A percentile compares a stretch with the other conserved stretches of the same genome.
Conservation (phyloP, 2,113 vertebrate species). For the Ammodytes dubius region DNA sequence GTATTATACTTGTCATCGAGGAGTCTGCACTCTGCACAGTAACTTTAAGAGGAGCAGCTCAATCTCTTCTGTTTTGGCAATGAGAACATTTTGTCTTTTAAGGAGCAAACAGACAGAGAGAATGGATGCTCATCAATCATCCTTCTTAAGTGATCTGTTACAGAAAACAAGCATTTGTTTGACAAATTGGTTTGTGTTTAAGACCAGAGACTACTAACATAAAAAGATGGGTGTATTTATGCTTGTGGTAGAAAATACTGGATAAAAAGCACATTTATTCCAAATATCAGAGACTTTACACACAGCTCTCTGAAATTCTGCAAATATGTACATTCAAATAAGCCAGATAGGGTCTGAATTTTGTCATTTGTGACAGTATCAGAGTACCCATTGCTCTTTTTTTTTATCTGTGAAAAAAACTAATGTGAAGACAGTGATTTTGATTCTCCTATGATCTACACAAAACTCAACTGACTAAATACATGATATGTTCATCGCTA, state of each 20-base stretch:
- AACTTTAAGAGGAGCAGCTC: not conserved
- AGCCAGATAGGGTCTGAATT: not conserved
- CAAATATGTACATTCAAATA: not conserved
- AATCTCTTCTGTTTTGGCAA: not conserved
- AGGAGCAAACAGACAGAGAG: not conserved
- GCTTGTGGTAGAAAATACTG: not conserved
- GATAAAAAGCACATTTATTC: not conserved
- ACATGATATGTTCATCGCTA: not conserved
- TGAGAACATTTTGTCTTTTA: not conserved
- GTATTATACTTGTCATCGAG: constrained; percentile 4
- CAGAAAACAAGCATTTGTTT: not conserved
- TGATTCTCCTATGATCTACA: not conserved
- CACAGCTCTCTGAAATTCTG: not conserved
- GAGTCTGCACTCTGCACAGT: not conserved
- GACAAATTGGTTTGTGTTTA: not conserved
- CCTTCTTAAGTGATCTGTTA: not conserved
- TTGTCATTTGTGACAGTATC: not conserved
- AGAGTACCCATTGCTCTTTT: not conserved
- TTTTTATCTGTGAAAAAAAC: not conserved
- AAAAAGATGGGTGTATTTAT: not conserved
- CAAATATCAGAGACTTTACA: not conserved
- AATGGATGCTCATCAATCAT: not conserved
- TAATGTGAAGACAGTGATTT: not conserved
- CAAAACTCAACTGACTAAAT: not conserved
- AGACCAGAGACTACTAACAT: not conserved